Percentiles rank a stretch among this genome's conserved stretches.
These are phyloP conservation scores for Lethenteron reissneri DNA, from an alignment of 2,113 vertebrate species.

Conservation along the genomic window DNA sequence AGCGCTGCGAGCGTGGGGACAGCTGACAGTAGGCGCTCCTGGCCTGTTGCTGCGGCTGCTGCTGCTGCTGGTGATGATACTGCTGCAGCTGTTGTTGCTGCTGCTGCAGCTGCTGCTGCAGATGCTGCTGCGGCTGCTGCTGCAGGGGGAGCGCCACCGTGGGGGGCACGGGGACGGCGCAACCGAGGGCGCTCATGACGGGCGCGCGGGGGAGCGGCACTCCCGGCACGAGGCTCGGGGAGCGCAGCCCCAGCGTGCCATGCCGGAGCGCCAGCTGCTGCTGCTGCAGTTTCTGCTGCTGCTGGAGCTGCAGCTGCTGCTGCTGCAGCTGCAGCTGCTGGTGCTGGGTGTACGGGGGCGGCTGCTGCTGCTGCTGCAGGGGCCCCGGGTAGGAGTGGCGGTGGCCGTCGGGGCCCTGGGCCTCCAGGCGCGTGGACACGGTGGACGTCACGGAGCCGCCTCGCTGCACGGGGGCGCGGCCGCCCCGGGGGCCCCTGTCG, in stretches of 20 bases:
- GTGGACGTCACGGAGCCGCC: too few species aligned
- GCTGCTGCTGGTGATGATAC: background rate
- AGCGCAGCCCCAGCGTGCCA: background rate
- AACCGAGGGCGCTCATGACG: background rate
- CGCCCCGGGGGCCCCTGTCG: too few species aligned
- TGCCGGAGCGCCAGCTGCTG: too few species aligned
- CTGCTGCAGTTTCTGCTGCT: too few species aligned
- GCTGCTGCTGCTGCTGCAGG: background rate
- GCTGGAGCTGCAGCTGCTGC: too few species aligned
- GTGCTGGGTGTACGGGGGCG: background rate
- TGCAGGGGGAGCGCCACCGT: too few species aligned
- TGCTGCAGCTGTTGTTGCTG: too few species aligned
- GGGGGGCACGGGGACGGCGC: too few species aligned
- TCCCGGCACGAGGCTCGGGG: background rate
- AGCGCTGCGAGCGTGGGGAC: background rate
- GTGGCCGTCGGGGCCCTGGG: background rate
- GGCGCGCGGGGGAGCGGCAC: background rate
- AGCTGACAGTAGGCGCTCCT: background rate
- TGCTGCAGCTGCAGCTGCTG: too few species aligned
- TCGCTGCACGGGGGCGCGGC: conserved; percentile 40
- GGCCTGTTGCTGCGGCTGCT: background rate
- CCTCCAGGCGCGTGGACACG: background rate
- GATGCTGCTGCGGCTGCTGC: too few species aligned
- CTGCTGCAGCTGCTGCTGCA: too few species aligned
- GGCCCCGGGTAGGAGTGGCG: conserved; percentile 4